phyloP scores from a whole-genome alignment of 2,888 invertebrate genomes.

The Syrista parreyssii region DNA sequence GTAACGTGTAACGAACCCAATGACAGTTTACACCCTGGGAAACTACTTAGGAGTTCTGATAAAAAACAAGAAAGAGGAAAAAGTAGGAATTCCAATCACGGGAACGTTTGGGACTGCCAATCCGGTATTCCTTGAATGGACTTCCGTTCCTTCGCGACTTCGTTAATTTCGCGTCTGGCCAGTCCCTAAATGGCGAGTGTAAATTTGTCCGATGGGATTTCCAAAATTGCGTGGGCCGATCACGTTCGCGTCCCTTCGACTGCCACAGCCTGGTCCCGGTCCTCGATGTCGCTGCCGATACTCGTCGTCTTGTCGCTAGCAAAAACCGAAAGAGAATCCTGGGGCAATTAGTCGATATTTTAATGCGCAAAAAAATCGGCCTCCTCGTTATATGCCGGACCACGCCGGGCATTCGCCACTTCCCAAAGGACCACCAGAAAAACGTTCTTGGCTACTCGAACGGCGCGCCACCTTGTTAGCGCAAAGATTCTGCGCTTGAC shows the following conservation, averaged over 20 bases:
- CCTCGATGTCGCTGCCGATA: slow-evolving; percentile 9
- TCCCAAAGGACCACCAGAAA: slow-evolving; percentile 51
- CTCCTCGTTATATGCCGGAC: slow-evolving; percentile 54
- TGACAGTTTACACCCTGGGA: neutral
- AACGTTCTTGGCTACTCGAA: slow-evolving; percentile 50
- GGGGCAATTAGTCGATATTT: slow-evolving; percentile 67
- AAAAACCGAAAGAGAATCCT: slow-evolving; percentile 60
- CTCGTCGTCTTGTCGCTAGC: slow-evolving; percentile 23
- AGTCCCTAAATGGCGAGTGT: slow-evolving; percentile 6
- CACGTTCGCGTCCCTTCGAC: slow-evolving; percentile 28
- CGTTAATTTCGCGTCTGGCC: slow-evolving; percentile 1
- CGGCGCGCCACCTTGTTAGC: slow-evolving; percentile 65
- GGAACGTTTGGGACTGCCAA: neutral
- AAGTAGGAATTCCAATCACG: neutral
- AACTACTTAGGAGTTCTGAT: neutral
- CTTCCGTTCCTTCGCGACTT: neutral
- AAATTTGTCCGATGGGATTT: slow-evolving; percentile 31
- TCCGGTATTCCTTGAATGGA: neutral
- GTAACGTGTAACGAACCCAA: neutral
- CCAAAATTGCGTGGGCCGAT: slow-evolving; percentile 40
- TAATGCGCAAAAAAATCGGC: slow-evolving; percentile 63
- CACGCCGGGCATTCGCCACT: slow-evolving; percentile 33
- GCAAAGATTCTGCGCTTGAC: slow-evolving; percentile 60
- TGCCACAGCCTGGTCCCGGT: neutral
- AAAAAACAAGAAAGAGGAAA: neutral